These are phyloP conservation scores for Lepidurus packardi DNA, from an alignment of 1,140 invertebrate species.

Conservation along the genomic window DNA sequence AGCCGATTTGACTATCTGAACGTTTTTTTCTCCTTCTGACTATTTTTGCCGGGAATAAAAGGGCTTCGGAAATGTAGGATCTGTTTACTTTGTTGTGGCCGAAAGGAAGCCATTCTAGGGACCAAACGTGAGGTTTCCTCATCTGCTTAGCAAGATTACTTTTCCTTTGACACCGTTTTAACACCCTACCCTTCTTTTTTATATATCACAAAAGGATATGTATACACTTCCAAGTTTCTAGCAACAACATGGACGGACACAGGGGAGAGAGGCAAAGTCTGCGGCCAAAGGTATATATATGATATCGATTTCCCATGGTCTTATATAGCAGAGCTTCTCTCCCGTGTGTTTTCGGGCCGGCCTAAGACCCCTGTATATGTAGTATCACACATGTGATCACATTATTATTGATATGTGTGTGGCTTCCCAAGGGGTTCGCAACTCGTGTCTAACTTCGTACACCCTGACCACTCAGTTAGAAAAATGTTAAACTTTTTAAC, in stretches of 20 bases:
- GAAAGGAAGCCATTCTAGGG: background rate
- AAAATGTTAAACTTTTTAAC: too few species aligned
- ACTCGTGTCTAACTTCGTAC: too few species aligned
- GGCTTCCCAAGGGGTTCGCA: background rate
- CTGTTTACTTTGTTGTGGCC: background rate
- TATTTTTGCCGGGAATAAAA: background rate
- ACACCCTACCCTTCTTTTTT: background rate
- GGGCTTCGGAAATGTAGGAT: background rate
- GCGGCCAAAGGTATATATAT: background rate
- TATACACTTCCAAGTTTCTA: background rate
- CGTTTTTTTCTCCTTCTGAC: too few species aligned
- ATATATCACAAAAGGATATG: background rate
- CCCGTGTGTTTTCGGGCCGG: background rate
- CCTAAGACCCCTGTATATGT: background rate
- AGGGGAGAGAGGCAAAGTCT: background rate
- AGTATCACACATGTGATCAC: background rate
- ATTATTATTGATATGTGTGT: slow-evolving; percentile 19
- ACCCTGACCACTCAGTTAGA: too few species aligned
- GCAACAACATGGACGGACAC: background rate
- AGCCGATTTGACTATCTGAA: too few species aligned
- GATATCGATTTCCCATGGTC: slow-evolving; percentile 4
- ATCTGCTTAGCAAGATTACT: slow-evolving; percentile 1
- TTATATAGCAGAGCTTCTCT: background rate
- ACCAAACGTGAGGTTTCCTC: slow-evolving; percentile 11
- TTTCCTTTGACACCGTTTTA: background rate